Evolutionary conservation across 1,140 invertebrate genomes (phyloP).

Genomic region (Drosophila aff.): DNA sequence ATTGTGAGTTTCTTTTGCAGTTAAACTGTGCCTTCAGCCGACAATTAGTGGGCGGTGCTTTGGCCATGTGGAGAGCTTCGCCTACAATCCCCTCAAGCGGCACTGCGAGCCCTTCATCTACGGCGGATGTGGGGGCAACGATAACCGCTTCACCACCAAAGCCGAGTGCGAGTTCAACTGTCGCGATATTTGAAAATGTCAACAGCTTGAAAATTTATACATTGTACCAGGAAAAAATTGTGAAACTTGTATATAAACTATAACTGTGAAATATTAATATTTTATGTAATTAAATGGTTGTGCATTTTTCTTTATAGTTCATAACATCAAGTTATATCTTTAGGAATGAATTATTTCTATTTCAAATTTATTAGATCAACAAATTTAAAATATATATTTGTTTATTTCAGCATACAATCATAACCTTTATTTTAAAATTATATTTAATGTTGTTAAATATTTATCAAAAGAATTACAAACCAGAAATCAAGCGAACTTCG

Average conservation of each 20-base stretch:
- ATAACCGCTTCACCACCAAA: conserved; percentile 90
- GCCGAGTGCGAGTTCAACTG: conserved; percentile 92
- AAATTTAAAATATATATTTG: too few species aligned
- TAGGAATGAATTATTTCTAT: not conserved
- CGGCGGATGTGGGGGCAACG: conserved; percentile 90
- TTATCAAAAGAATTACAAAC: too few species aligned
- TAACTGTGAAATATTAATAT: not conserved
- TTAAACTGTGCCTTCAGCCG: conserved; percentile 70
- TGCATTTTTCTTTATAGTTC: not conserved
- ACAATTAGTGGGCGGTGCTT: conserved; percentile 73
- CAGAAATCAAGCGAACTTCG: not conserved
- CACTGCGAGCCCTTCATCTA: conserved; percentile 75
- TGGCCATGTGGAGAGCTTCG: conserved; percentile 72
- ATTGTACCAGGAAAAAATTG: not conserved
- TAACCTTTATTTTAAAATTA: too few species aligned
- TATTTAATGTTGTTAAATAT: too few species aligned
- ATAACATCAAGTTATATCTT: not conserved
- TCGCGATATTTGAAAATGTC: conserved; percentile 80
- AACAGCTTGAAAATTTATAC: not conserved
- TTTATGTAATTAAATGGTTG: not conserved
- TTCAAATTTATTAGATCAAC: too few species aligned
- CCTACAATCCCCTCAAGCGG: conserved; percentile 73
- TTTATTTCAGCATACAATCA: too few species aligned
- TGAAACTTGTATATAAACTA: not conserved
- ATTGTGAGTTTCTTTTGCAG: conserved; percentile 30